Evolutionary conservation across 2,888 invertebrate genomes (phyloP), one percentile per base, ranked within the genome.

Genomic region (Pollenia griseotomentosa): DNA sequence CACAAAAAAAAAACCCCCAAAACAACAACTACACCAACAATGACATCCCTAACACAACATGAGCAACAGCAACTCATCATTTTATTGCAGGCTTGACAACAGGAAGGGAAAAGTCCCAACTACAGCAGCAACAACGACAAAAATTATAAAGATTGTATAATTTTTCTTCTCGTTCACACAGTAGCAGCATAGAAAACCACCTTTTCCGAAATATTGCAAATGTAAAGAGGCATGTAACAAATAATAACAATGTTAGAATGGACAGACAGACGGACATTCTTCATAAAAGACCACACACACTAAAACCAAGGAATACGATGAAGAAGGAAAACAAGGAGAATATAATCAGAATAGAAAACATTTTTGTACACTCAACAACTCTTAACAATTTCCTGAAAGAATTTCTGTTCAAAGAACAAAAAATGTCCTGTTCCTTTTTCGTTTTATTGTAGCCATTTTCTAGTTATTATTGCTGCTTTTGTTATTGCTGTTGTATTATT

Each of bases 371-470:
- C 46, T 48, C 59, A 68, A 59, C 63, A 40, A 42, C 70, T 83
- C 44, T 74, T 71, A 51, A 53, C 19, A 78, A 74, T 83, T 70
- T 86, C 70, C 79, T 14, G 61, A 51, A 79, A 75, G 61, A 86
- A 51, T 66, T 71, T 44, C 14, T 57, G 44, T n/a, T 53, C 23
- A 71, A 55, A 63, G 23, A 51, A 80, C 7, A 57, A 51, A 70
- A 14, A 59, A 44, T 42, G 7, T 11, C 12, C 57, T 57, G 8
- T 33, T 12, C 42, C 9, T 51, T 14, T 53, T 33, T 55, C 4
- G 5, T 10, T n/a, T 8, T 44, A 6, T 33, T 33, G 33, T 33
- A 11, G 11, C 6, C 19, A 46, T 23, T 6, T 14, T 42, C 33
- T 33, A 33, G 33, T 51, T 61, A 63, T 42, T 16, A 19, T 23